Evolutionary conservation across 2,888 invertebrate genomes (phyloP), one percentile per base, ranked within the genome.

Genomic region (Lagria hirta): DNA sequence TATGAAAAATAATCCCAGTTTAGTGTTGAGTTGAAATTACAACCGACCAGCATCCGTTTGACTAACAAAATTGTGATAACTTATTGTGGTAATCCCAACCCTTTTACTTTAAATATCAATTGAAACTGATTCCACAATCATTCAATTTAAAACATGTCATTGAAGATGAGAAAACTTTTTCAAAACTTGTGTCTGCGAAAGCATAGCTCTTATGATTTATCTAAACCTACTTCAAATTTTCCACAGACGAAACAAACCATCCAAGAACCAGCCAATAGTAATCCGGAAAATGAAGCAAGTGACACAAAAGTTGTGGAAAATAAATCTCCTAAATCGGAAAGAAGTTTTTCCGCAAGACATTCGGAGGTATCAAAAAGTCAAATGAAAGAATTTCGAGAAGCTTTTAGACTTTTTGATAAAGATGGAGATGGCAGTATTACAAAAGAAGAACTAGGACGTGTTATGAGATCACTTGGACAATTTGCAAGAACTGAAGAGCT

Each of bases 361-460:
- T 71, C 73, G 0, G 63, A 70, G 18, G 75, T 77, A 13, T 74
- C 86, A 15, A 82, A 84, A 64, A 83, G 86, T 11, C 87, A 88
- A 68, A 88, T 89, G 88, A 86, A 87, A 77, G 89, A 89, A 69
- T 89, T 88, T 65, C 82, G 88, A 16, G 89, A 90, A 68, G 89
- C 90, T 1, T 90, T 90, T 70, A 82, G 88, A 29, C 76, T 91
- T 5, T 90, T 91, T 66, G 90, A 91, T 73, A 89, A 89, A 69
- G 90, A 91, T 59, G 88, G 88, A 3, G 90, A 90, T 57, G 90
- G 90, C 1, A 88, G 85, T 49, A 90, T 91, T 60, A 90, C 89
- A 2, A 89, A 90, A 68, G 89, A 89, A 58, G 90, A 90, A 65
- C 75, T 90, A 44, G 89, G 90, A 0, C 78, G 88, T 11, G 88